A percentile compares a stretch with the other conserved stretches of the same genome.
These are phyloP conservation scores for Sebastes kiyomatsui DNA, from an alignment of 2,797 vertebrate genomes.

Conservation along the genomic window DNA sequence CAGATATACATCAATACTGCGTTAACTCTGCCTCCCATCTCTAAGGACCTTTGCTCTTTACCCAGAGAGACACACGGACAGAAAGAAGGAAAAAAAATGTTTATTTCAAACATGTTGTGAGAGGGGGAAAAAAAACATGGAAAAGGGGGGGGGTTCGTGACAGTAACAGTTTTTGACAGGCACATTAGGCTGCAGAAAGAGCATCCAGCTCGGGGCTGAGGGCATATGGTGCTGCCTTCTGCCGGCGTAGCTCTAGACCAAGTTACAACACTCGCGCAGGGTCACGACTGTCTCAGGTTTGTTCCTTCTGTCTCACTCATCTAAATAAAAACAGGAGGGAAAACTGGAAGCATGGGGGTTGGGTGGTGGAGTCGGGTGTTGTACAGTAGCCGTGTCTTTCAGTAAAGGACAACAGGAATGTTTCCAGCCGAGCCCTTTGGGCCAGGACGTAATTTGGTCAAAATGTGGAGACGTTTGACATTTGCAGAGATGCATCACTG, in stretches of 20 bases:
- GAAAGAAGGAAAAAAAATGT: conserved; percentile 55
- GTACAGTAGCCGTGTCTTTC: conserved; percentile 44
- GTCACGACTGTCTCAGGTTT: conserved; percentile 86
- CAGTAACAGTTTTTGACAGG: conserved; percentile 94
- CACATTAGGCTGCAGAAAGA: conserved; percentile 96
- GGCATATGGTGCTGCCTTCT: conserved; percentile 95
- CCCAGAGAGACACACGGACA: conserved; percentile 28
- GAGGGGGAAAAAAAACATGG: conserved; percentile 62
- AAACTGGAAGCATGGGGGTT: conserved; percentile 38
- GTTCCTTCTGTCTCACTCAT: conserved; percentile 79
- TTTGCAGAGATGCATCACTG: conserved; percentile 60
- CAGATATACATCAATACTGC: neutral
- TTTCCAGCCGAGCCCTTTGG: conserved; percentile 54
- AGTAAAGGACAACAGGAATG: conserved; percentile 62
- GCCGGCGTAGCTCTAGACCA: conserved; percentile 87
- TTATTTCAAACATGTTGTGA: conserved; percentile 82
- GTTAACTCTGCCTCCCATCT: conserved; percentile 49
- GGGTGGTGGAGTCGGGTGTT: conserved; percentile 40
- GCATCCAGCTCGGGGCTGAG: conserved; percentile 89
- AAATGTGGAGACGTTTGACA: conserved; percentile 65
- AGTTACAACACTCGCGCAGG: conserved; percentile 84
- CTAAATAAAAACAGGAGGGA: conserved; percentile 82
- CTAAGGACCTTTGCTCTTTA: conserved; percentile 55
- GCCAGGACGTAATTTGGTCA: conserved; percentile 55
- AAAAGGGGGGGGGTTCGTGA: conserved; percentile 80